phyloP scores from a whole-genome alignment of 2,797 vertebrate species.

The Bradypodion pumilum region DNA sequence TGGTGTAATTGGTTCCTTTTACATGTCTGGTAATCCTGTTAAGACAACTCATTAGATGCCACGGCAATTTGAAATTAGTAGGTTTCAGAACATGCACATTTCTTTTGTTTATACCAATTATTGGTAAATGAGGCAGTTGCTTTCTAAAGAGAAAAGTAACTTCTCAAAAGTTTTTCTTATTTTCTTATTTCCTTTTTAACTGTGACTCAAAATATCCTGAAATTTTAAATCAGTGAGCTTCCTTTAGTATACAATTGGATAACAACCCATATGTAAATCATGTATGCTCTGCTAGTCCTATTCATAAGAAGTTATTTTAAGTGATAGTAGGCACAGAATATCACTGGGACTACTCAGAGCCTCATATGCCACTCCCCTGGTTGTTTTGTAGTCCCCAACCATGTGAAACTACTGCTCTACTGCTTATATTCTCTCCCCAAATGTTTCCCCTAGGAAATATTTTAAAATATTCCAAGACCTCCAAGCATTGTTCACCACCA shows the following conservation, averaged over 20 bases:
- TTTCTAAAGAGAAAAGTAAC: constrained; percentile 60
- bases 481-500: too few relatives aligned
- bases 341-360: too few relatives aligned
- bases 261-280: neutral
- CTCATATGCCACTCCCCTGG: too few relatives aligned
- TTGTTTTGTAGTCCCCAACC: too few relatives aligned
- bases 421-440: too few relatives aligned
- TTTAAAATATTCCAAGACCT: too few relatives aligned
- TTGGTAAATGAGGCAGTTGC: constrained; percentile 69
- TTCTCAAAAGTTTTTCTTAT: constrained; percentile 46
- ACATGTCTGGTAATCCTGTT: constrained; percentile 73
- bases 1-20: constrained; percentile 72
- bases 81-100: constrained; percentile 68
- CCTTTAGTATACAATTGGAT: constrained; percentile 15
- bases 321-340: too few relatives aligned
- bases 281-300: neutral
- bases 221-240: constrained; percentile 43
- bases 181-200: neutral
- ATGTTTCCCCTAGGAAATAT: too few relatives aligned
- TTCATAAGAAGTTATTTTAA: too few relatives aligned
- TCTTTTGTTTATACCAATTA: constrained; percentile 71
- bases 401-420: too few relatives aligned
- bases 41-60: constrained; percentile 74
- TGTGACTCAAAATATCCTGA: constrained; percentile 37
- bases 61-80: constrained; percentile 71